phyloP scores from a whole-genome alignment of 2,888 invertebrate species.

The Ormyrus labotus region DNA sequence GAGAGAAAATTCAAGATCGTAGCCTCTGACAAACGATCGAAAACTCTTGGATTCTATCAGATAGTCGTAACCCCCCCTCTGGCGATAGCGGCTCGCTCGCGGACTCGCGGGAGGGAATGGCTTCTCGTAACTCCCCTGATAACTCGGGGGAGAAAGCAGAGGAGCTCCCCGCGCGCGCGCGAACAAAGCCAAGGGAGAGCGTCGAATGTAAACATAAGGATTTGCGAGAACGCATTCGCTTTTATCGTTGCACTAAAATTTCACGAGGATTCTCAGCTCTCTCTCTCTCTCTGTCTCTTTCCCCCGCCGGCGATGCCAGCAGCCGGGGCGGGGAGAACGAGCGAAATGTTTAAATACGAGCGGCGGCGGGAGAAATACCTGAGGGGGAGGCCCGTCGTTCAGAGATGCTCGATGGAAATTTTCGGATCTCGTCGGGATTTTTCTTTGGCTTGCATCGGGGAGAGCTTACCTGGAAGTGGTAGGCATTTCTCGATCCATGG shows the following conservation, averaged over 20 bases:
- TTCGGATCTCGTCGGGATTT: no score
- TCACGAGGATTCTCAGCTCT: conserved; percentile 37
- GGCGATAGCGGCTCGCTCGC: conserved; percentile 19
- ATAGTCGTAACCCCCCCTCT: conserved; percentile 38
- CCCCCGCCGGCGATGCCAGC: no score
- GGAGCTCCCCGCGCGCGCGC: not conserved
- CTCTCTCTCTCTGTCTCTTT: not conserved
- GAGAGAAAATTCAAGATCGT: conserved; percentile 22
- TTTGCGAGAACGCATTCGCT: conserved; percentile 43
- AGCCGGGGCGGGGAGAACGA: not conserved
- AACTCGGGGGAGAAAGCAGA: not conserved
- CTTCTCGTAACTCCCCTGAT: conserved; percentile 43
- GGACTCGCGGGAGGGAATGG: conserved; percentile 37
- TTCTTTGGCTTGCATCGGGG: no score
- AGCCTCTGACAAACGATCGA: conserved; percentile 29
- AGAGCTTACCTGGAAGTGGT: no score
- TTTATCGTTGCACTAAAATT: conserved; percentile 51
- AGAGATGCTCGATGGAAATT: no score
- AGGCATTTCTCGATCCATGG: no score
- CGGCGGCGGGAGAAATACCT: no score
- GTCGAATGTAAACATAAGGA: conserved; percentile 51
- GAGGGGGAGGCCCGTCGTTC: no score
- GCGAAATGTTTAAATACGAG: conserved; percentile 17
- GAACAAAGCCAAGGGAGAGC: conserved; percentile 30
- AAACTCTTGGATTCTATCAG: conserved; percentile 47